These are phyloP conservation scores for Drosophila subquinaria DNA, from an alignment of 2,888 invertebrate species.

Conservation along the genomic window DNA sequence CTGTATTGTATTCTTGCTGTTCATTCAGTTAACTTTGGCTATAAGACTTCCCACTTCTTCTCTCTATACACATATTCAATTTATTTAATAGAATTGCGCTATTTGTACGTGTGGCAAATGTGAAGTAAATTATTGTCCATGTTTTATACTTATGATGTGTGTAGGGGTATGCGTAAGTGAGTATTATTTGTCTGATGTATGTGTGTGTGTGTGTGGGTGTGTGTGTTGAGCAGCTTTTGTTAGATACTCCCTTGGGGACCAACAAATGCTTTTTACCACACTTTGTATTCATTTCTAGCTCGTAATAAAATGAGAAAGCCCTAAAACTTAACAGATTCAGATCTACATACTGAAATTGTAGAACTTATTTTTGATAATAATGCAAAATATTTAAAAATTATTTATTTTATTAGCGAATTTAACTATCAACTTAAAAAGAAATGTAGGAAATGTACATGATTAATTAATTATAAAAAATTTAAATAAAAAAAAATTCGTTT, in stretches of 20 bases:
- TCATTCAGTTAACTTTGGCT: constrained; percentile 32
- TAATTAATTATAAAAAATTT: background rate
- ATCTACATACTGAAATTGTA: background rate
- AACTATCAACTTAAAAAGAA: background rate
- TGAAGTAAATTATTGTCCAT: constrained; percentile 53
- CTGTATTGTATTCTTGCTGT: constrained; percentile 34
- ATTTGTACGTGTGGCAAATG: constrained; percentile 59
- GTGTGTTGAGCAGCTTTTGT: constrained; percentile 3
- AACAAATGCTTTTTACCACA: background rate
- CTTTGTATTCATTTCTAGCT: background rate
- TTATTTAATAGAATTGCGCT: constrained; percentile 73
- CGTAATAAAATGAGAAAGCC: constrained; percentile 1
- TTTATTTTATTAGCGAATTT: background rate
- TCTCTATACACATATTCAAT: constrained; percentile 66
- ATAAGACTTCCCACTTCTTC: constrained; percentile 43
- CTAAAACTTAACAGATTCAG: background rate
- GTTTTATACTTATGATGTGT: constrained; percentile 18
- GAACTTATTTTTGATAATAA: too few relatives aligned
- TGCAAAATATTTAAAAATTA: background rate
- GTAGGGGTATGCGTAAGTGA: constrained; percentile 3
- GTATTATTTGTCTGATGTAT: background rate
- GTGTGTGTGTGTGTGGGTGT: constrained; percentile 4
- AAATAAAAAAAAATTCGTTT: background rate
- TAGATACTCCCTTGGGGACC: constrained; percentile 2
- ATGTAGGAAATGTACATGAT: background rate